Conservation (phyloP, 2,797 vertebrate species). For the Hippoglossus hippoglossus region DNA sequence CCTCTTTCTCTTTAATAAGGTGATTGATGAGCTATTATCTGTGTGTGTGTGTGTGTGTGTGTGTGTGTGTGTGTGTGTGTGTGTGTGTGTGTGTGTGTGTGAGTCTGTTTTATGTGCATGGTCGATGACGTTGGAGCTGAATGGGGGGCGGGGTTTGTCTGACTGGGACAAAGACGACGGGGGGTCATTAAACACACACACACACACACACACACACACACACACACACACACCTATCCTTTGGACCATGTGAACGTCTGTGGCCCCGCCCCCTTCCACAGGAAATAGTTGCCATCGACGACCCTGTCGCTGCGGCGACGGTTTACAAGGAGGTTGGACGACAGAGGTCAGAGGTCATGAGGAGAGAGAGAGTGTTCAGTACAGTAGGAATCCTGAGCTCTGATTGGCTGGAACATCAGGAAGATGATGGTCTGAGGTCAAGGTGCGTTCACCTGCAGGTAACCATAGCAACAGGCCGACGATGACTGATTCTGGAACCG, state of each 20-base stretch:
- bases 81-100: constrained; percentile 35
- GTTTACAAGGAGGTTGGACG: constrained; percentile 66
- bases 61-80: constrained; percentile 19
- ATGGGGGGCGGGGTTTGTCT: constrained; percentile 60
- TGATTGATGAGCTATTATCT: constrained; percentile 58
- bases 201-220: constrained; percentile 28
- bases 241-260: constrained; percentile 41
- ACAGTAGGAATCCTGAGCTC: background rate
- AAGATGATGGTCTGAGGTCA: background rate
- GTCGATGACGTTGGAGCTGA: constrained; percentile 62
- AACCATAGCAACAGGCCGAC: background rate
- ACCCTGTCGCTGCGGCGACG: constrained; percentile 66
- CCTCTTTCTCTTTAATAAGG: constrained; percentile 38
- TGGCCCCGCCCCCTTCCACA: constrained; percentile 57
- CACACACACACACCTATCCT: constrained; percentile 27
- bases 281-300: constrained; percentile 72
- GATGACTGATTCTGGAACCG: background rate
- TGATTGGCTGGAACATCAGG: constrained; percentile 11
- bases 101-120: constrained; percentile 29
- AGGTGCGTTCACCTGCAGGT: constrained; percentile 16
- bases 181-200: constrained; percentile 62
- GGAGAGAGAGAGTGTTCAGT: background rate
- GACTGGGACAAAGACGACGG: constrained; percentile 58
- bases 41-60: constrained; percentile 3
- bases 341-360: constrained; percentile 67